Percentiles rank a stretch among this genome's conserved stretches.
Conservation (phyloP, 1,140 invertebrate species). For the Drosophila sp. region DNA sequence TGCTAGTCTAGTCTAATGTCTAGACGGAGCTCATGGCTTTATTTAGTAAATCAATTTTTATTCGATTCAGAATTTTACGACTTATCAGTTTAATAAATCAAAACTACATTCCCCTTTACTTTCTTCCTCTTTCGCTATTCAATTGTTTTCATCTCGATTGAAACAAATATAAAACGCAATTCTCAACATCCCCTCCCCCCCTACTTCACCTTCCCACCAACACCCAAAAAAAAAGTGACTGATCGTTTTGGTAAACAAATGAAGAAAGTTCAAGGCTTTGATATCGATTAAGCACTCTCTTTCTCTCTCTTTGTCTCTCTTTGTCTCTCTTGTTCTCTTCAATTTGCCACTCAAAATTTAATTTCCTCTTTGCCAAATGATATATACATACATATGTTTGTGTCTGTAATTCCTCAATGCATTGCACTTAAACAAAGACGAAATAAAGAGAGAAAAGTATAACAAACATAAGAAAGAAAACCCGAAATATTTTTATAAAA, state of each 20-base stretch:
- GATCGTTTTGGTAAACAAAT: conserved; percentile 35
- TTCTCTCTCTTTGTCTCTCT: conserved; percentile 6
- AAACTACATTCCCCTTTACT: background rate
- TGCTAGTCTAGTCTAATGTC: background rate
- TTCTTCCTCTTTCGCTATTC: background rate
- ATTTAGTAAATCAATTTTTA: background rate
- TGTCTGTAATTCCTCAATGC: conserved; percentile 22
- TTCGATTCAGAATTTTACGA: background rate
- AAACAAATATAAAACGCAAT: conserved; percentile 37
- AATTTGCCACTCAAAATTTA: background rate
- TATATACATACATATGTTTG: background rate
- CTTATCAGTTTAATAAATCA: background rate
- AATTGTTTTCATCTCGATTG: background rate
- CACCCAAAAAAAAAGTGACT: background rate
- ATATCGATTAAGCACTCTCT: conserved; percentile 35
- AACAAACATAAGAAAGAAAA: conserved; percentile 1
- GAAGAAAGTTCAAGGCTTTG: conserved; percentile 49
- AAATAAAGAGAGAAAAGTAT: conserved; percentile 34
- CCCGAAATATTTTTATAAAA: no score
- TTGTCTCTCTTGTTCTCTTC: background rate
- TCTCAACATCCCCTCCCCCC: background rate
- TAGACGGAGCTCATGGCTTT: conserved; percentile 1
- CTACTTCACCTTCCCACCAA: background rate
- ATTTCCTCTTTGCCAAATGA: conserved; percentile 15
- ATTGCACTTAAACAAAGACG: conserved; percentile 46